Evolutionary conservation across 2,888 invertebrate species (phyloP), one percentile per base, ranked within the genome.

Genomic region (Mystacides longicornis): DNA sequence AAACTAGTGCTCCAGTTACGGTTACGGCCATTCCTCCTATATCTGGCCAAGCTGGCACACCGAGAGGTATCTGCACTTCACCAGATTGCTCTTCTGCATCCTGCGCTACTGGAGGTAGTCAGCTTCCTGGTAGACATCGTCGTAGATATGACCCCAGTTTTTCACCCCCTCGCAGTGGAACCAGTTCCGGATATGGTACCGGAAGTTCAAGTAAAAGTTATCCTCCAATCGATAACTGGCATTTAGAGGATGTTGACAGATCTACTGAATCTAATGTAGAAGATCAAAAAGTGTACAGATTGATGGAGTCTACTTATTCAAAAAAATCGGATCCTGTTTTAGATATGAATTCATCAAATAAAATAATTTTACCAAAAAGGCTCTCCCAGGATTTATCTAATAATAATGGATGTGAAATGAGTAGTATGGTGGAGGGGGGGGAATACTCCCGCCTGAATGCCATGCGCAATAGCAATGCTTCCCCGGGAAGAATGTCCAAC

Each of bases 1-100:
- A 93, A 73, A 94, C 93, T 0, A 92, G 93, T 3, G 84, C 86
- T 60, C 86, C 88, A 47, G 93, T 95, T 51, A 89, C 89, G 43
- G 87, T 94, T 31, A 83, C 87, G 56, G 86, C 89, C 56, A 85
- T 90, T 64, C 87, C 87, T 33, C 89, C 93, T 0, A 72, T 81
- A 52, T 71, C 77, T 20, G 49, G 51, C 9, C n/a, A 4, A 14
- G 48, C 48, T 20, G 59, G 59, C 11, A 27, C 48, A 9, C 55
- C 58, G 14, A 52, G 62, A 47, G 56, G 51, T 43, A 46, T 54
- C 18, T 58, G 59, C 52, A 43, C 52, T 37, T 60, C 60, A 57
- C 23, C 65, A 62, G 56, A 63, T 49, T 51, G 59, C 55, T 51
- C 54, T 55, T 42, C 63, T 59, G 49, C 65, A 64, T 14, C 68